Conservation (phyloP, 2,888 invertebrate genomes). For the Drosophila eohydei region DNA sequence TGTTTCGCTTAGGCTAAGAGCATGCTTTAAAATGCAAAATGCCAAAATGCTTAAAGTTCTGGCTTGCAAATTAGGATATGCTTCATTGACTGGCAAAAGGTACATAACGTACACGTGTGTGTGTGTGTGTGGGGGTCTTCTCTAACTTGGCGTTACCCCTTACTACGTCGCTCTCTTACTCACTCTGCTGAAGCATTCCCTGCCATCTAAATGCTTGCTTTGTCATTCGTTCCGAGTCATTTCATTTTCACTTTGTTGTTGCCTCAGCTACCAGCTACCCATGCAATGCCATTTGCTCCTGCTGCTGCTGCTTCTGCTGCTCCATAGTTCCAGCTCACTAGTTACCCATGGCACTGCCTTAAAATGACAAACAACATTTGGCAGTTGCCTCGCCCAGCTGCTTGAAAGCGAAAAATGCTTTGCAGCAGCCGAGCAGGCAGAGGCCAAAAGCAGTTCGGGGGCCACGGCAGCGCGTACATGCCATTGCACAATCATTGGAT, state of each 20-base stretch:
- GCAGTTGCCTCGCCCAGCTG: slow-evolving; percentile 50
- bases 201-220: slow-evolving; percentile 78
- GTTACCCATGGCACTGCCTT: slow-evolving; percentile 75
- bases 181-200: slow-evolving; percentile 35
- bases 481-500: slow-evolving; percentile 82
- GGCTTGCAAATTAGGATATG: slow-evolving; percentile 68
- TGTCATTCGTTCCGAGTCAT: slow-evolving; percentile 81
- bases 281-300: slow-evolving; percentile 70
- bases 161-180: slow-evolving; percentile 8
- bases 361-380: slow-evolving; percentile 80
- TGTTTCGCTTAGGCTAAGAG: slow-evolving; percentile 30
- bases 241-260: slow-evolving; percentile 82
- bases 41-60: slow-evolving; percentile 56
- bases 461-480: slow-evolving; percentile 66
- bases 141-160: slow-evolving; percentile 32
- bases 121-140: slow-evolving; percentile 21
- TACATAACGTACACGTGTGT: slow-evolving; percentile 62
- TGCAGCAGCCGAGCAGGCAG: slow-evolving; percentile 17
- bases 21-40: slow-evolving; percentile 56
- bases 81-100: slow-evolving; percentile 79
- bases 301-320: slow-evolving; percentile 46
- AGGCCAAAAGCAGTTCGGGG: neutral
- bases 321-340: slow-evolving; percentile 78
- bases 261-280: slow-evolving; percentile 52
- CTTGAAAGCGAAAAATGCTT: slow-evolving; percentile 75